Conservation (phyloP, 2,888 invertebrate genomes). For the Noctua fimbriata region DNA sequence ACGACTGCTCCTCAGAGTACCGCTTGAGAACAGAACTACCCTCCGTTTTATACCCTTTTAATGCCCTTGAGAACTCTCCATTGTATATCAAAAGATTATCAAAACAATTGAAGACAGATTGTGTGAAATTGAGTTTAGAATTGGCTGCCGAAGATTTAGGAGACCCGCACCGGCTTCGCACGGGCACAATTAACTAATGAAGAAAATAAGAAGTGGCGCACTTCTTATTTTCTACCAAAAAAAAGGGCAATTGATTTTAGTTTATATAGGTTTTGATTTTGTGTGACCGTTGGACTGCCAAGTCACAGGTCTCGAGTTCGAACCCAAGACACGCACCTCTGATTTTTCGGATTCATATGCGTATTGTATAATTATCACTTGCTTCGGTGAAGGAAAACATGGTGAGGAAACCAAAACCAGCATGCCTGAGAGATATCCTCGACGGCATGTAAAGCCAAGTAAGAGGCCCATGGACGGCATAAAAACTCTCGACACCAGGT, state of each 20-base stretch:
- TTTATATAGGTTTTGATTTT: not conserved
- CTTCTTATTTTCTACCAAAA: not conserved
- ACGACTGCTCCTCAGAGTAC: not conserved
- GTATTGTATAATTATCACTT: no score
- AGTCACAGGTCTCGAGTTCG: no score
- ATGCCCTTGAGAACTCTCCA: not conserved
- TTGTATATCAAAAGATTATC: not conserved
- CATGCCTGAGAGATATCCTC: no score
- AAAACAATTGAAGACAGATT: slow-evolving; percentile 5
- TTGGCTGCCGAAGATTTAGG: not conserved
- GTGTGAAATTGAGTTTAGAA: not conserved
- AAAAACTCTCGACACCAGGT: no score
- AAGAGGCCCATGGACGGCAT: no score
- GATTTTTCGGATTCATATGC: no score
- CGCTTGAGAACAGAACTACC: slow-evolving; percentile 6
- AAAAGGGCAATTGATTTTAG: not conserved
- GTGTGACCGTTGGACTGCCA: no score
- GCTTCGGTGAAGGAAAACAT: no score
- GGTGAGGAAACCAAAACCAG: no score
- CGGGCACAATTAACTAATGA: not conserved
- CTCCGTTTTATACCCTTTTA: not conserved
- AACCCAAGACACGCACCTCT: no score
- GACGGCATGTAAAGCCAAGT: no score
- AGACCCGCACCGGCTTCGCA: not conserved
- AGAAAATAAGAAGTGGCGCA: not conserved